Evolutionary conservation across 2,113 vertebrate species (phyloP), one percentile per base, ranked within the genome.

Genomic region (Rutilus rutilus): DNA sequence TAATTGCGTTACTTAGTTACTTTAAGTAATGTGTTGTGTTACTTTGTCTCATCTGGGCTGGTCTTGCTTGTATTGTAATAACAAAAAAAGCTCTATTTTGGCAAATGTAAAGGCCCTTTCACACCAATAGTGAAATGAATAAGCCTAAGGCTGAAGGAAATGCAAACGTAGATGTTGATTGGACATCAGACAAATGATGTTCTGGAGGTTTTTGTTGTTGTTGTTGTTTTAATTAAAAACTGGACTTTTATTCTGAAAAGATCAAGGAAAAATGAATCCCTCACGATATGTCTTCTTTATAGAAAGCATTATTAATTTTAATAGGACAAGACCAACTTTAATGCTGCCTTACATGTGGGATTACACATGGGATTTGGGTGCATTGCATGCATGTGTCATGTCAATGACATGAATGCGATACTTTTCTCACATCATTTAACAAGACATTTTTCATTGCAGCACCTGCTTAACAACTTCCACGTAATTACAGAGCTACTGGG

Each of bases 401-500:
- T 83, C 65, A 36, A 36, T 57, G 87, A 45, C 57, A 47, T 2
- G 6, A 73, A 86, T 73, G 62, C 1, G 39, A 78, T 73, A 64
- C 39, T 17, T 83, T 50, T 36, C 33, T 27, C 25, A 25, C 54
- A 54, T 19, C 59, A 64, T 50, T 76, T 69, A 86, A 85, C 83
- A 80, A 85, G 59, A 42, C 64, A 75, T 89, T 74, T 80, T 83
- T 79, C 60, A 87, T 85, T 87, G 87, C 59, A 75, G 69, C 75
- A 59, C 33, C 79, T 85, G 83, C 84, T 81, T 87, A 85, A 85
- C 79, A 83, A 67, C 69, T 87, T 86, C 45, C 73, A 76, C 45
- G 30, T 85, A 88, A 85, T 88, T 64, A 30, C 74, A 82, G 85
- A 76, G 86, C 82, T 87, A 78, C 78, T 73, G 64, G 77, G 79